Evolutionary conservation across 2,888 invertebrate genomes (phyloP), one percentile per base, ranked within the genome.

Genomic region (Orthonychiurus folsomi): DNA sequence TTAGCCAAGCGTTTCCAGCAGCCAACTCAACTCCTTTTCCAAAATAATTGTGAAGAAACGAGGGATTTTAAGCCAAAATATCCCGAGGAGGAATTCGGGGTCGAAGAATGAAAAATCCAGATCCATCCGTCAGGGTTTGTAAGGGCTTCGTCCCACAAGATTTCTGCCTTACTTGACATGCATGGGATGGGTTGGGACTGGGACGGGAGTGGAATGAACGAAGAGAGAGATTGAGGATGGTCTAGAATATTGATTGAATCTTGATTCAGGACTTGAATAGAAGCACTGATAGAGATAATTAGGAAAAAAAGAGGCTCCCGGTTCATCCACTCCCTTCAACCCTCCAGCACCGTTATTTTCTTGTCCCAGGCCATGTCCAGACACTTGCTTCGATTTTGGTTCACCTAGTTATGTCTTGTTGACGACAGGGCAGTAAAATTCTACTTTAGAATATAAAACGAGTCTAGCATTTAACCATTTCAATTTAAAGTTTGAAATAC

Each of bases 211-310:
- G 37, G 37, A 9, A 37, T 37, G 15, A 15, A 37, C 5, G 37
- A 37, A 9, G 37, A 37, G 15, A n/a, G 15, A 37, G 37, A 37
- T 37, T 37, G 37, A 37, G 37, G 37, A 37, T 37, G 37, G 37
- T 37, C 37, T 37, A 37, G 37, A 37, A 37, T 37, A 37, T 37
- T 37, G 37, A 37, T 37, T 37, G 37, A 37, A 37, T 37, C 37
- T 37, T 37, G 37, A 37, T 37, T 37, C 37, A 37, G 15, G 37
- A 37, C 15, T 37, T 37, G 37, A 37, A 37, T 37, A 37, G 37
- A 37, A 15, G 37, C 37, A 37, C 37, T 37, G 37, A 37, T 37
- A 37, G 15, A 37, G 37, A 37, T 37, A 37, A 37, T 37, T 37
- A 37, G 37, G 37, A 37, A 37, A 15, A n/a, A 37, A 37, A 37